Evolutionary conservation across 2,113 vertebrate genomes (phyloP), one percentile per base, ranked within the genome.

Genomic region (Salminus brasiliensis): DNA sequence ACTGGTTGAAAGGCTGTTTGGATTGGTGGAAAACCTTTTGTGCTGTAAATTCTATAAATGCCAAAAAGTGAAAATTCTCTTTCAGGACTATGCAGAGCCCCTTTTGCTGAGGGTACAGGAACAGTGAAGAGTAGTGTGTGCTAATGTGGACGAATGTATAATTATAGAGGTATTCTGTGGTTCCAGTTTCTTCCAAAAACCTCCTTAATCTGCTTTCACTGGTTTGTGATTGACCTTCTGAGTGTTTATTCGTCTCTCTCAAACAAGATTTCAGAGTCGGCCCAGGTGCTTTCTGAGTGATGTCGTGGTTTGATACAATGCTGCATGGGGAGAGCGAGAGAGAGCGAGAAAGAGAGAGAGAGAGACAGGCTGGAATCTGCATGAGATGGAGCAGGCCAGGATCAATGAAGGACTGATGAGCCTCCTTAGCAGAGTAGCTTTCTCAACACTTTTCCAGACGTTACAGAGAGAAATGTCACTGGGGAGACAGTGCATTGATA

Each of bases 391-490:
- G 60, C 23, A 67, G 30, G 52, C 53, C 66, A 45, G 68, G 66
- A 76, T 76, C 77, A 83, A 76, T 80, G 68, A 63, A 52, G 57
- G 57, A 83, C 66, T 53, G 69, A 66, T 79, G 72, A 65, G 65
- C 65, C 72, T 59, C 69, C 60, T 67, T 66, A 68, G 57, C 60
- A 68, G 63, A 75, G 65, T 71, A 62, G 57, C 34, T 72, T 59
- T 75, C 77, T 72, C 73, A 76, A 83, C 73, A 67, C 66, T 71
- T 76, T 66, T 47, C 68, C 57, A 74, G 70, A 47, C 53, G 41
- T 66, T 63, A 66, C 72, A 21, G 39, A 80, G 36, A 25, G 67
- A 65, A 57, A 59, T 65, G 78, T 76, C 82, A 75, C 70, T 60
- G 67, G 73, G 52, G 78, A 80, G 70, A 74, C 76, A 55, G 63